Evolutionary conservation across 2,888 invertebrate genomes (phyloP), one percentile per base, ranked within the genome.

Genomic region (Erebia aethiops): DNA sequence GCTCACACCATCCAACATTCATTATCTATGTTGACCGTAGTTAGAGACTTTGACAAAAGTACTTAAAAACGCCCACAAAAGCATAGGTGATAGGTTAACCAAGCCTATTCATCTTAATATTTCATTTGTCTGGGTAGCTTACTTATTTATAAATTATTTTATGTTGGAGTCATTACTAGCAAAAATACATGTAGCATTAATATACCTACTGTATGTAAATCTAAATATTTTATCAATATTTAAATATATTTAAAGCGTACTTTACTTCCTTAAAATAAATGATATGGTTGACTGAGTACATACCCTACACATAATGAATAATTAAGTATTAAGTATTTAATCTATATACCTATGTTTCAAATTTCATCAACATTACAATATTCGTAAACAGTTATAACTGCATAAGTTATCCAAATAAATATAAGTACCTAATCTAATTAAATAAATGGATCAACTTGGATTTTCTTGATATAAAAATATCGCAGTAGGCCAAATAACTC

Each of bases 1-100:
- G 64, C 43, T 26, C 61, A 46, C 67, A 51, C 60, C 64, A 58
- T 54, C 57, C 46, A 41, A 52, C 51, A 13, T 61, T 51, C 52
- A 35, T 61, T 60, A 51, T 49, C 11, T 49, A 56, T 16, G 18
- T 49, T 26, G 49, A 62, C 62, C 21, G 8, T 43, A 41, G 9
- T n/a, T 60, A 18, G 21, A 61, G 16, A 16, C 52, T n/a, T n/a
- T n/a, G n/a, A 51, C 10, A 52, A 52, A 7, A 52, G 1, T 16
- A 16, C 1, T 9, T 35, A 60, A 60, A 60, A 60, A 60, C 16
- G 41, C 60, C 41, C n/a, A 58, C 58, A n/a, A 58, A 41, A 35
- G 35, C 58, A 10, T 41, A 43, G 16, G 60, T 60, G 41, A 60
- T 43, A 43, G 3, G n/a, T 43, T 60, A 60, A 41, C 58, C 16